phyloP scores from a whole-genome alignment of 2,113 vertebrate genomes.

The Oxygymnocypris stewartii region DNA sequence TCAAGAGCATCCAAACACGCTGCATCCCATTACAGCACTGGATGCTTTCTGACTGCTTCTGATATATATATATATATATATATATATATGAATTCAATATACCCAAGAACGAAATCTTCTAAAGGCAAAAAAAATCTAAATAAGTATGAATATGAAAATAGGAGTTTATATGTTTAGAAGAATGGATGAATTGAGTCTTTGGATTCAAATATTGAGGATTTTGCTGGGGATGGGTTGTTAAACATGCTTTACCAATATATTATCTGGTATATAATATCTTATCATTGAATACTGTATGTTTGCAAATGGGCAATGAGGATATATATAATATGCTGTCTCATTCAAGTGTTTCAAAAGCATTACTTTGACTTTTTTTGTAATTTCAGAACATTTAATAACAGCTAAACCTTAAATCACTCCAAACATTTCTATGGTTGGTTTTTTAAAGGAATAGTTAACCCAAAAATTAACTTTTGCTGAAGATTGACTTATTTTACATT shows the following conservation, averaged over 20 bases:
- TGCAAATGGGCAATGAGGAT: not conserved
- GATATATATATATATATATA: not conserved
- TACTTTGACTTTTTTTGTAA: not conserved
- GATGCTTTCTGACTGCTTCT: not conserved
- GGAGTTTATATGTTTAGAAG: not conserved
- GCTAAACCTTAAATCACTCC: not conserved
- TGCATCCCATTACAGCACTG: too few species aligned
- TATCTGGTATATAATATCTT: constrained; percentile 1
- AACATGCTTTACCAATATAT: not conserved
- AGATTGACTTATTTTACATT: too few species aligned
- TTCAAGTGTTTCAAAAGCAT: not conserved
- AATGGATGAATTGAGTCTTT: constrained; percentile 5
- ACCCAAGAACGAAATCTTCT: not conserved
- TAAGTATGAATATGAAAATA: not conserved
- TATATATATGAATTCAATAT: not conserved
- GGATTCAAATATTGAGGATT: not conserved
- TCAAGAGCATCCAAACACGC: not conserved
- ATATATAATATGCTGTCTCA: not conserved
- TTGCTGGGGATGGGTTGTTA: not conserved
- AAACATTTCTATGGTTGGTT: not conserved
- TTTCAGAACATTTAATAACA: not conserved
- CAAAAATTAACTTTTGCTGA: too few species aligned
- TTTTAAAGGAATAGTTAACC: too few species aligned
- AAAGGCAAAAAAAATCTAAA: not conserved
- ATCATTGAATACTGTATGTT: constrained; percentile 28